These are phyloP conservation scores for Trypoxylus dichotomus DNA, from an alignment of 1,140 invertebrate species.

Conservation along the genomic window DNA sequence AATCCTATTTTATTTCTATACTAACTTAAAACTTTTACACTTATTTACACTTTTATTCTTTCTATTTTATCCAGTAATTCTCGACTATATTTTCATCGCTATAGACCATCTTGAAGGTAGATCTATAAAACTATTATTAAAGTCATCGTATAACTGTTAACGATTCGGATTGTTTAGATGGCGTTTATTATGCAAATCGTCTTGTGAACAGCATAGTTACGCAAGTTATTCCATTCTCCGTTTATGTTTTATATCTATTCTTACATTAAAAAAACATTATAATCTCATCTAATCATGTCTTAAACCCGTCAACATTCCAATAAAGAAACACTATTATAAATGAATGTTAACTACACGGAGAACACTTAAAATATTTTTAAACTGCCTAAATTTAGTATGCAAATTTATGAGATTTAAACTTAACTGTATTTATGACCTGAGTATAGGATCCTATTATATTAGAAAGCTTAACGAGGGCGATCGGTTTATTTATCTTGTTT, in stretches of 20 bases:
- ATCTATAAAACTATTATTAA: conserved; percentile 2
- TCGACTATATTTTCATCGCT: not conserved
- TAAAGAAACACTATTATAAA: conserved; percentile 9
- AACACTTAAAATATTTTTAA: not conserved
- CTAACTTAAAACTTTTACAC: not conserved
- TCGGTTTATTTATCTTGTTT: not conserved
- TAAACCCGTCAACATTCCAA: conserved; percentile 10
- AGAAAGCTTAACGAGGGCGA: not conserved
- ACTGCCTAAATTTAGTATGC: not conserved
- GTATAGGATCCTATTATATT: not conserved
- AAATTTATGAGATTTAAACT: conserved; percentile 9
- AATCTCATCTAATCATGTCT: not conserved
- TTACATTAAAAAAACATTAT: conserved; percentile 9
- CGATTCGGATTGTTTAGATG: not conserved
- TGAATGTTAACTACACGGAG: not conserved
- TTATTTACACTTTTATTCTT: not conserved
- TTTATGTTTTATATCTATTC: not conserved
- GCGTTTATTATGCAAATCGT: conserved; percentile 4
- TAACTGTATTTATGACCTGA: conserved; percentile 2
- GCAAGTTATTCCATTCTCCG: not conserved
- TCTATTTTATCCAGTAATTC: no score
- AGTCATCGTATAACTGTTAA: not conserved
- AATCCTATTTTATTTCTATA: not conserved
- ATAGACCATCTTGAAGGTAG: not conserved
- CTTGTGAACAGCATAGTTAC: not conserved